Evolutionary conservation across 2,888 invertebrate species (phyloP).

Genomic region (Lithophane semibrunnea): DNA sequence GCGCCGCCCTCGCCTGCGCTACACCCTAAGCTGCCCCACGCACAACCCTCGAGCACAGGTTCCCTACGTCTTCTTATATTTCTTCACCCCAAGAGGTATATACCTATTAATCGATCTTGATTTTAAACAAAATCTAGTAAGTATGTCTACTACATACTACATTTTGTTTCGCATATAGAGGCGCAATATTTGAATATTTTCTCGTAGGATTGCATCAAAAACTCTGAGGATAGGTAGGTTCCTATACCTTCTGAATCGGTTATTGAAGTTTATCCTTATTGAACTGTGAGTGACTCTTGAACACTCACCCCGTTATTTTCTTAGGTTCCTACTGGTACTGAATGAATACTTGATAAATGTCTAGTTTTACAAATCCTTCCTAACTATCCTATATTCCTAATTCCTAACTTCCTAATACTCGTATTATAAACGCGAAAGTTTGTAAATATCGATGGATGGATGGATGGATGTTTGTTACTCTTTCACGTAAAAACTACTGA

Average conservation of each 20-base stretch:
- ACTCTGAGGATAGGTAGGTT: not conserved
- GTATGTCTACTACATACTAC: too few species aligned
- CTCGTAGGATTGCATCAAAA: not conserved
- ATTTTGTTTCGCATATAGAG: too few species aligned
- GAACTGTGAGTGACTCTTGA: not conserved
- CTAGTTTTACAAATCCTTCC: not conserved
- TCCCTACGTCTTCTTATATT: not conserved
- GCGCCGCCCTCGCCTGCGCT: slow-evolving; percentile 73
- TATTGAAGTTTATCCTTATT: not conserved
- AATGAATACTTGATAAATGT: not conserved
- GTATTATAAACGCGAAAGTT: too few species aligned
- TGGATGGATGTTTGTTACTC: too few species aligned
- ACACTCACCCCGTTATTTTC: not conserved
- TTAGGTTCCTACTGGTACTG: not conserved
- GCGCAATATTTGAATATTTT: not conserved
- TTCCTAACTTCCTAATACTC: too few species aligned
- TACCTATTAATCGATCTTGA: not conserved
- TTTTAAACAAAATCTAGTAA: not conserved
- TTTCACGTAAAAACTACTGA: too few species aligned
- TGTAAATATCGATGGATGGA: too few species aligned
- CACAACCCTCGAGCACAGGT: slow-evolving; percentile 46
- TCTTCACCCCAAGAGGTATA: not conserved
- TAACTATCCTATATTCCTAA: too few species aligned
- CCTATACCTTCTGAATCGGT: not conserved
- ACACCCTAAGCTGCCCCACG: slow-evolving; percentile 49